Evolutionary conservation across 2,113 vertebrate genomes (phyloP).

Genomic region (Gopherus evgoodei): DNA sequence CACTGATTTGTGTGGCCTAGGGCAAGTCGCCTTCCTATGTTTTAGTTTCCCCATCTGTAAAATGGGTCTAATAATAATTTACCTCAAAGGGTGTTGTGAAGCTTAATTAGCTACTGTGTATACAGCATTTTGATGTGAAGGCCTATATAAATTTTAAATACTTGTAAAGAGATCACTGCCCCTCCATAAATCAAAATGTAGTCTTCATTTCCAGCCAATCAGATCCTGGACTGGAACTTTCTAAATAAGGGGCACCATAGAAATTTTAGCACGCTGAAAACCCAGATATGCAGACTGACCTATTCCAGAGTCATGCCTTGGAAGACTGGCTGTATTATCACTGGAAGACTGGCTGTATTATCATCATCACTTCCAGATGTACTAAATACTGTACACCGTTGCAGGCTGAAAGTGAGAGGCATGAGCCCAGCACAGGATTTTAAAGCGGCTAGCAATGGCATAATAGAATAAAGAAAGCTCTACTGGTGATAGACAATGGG

Average conservation of each 20-base stretch:
- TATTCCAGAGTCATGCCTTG: neutral
- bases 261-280: neutral
- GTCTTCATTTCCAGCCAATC: neutral
- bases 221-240: fast-evolving
- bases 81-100: neutral
- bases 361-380: neutral
- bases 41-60: neutral
- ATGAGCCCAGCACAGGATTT: slow-evolving; percentile 14
- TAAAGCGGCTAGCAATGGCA: neutral
- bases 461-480: slow-evolving; percentile 27
- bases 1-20: neutral
- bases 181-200: neutral
- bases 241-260: neutral
- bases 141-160: neutral
- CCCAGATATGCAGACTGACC: fast-evolving
- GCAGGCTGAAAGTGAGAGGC: neutral
- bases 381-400: neutral
- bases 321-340: slow-evolving; percentile 22
- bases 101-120: neutral
- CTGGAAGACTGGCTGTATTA: neutral
- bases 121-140: neutral
- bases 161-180: neutral
- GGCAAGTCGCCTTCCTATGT: neutral
- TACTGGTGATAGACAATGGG: neutral
- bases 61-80: neutral